A percentile compares a stretch with the other conserved stretches of the same genome.
These are phyloP conservation scores for Holacanthus passer DNA, from an alignment of 2,113 vertebrate species.

Conservation along the genomic window DNA sequence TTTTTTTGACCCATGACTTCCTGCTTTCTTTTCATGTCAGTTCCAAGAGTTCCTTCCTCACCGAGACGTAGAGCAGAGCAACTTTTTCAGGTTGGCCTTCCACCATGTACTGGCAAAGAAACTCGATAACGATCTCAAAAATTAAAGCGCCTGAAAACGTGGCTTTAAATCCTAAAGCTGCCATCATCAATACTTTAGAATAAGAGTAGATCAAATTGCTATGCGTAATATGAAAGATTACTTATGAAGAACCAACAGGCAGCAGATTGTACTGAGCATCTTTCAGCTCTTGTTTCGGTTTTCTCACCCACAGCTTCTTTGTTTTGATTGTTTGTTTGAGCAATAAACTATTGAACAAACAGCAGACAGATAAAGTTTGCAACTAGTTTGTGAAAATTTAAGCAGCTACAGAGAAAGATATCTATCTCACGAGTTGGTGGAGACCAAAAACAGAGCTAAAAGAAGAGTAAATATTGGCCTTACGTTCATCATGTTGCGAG, in stretches of 20 bases:
- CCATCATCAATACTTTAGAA: background rate
- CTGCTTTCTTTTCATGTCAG: background rate
- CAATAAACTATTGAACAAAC: too few species aligned
- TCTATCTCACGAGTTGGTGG: background rate
- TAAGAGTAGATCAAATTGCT: background rate
- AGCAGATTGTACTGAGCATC: background rate
- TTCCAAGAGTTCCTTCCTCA: conserved; percentile 3
- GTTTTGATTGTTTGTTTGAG: too few species aligned
- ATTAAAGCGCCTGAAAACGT: background rate
- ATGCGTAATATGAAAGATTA: background rate
- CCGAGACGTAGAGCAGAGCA: background rate
- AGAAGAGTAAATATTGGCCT: background rate
- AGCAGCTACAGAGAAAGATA: background rate
- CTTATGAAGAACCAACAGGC: background rate
- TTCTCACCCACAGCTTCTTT: background rate
- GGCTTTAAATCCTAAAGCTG: background rate
- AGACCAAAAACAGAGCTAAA: background rate
- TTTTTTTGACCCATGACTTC: background rate
- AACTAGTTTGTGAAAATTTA: too few species aligned
- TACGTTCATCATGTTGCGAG: background rate
- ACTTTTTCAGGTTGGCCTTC: conserved; percentile 7
- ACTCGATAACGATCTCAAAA: background rate
- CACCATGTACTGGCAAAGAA: background rate
- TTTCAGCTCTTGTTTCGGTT: background rate
- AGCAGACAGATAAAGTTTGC: too few species aligned